Evolutionary conservation across 2,888 invertebrate species (phyloP).

Genomic region (Parnassius smintheus): DNA sequence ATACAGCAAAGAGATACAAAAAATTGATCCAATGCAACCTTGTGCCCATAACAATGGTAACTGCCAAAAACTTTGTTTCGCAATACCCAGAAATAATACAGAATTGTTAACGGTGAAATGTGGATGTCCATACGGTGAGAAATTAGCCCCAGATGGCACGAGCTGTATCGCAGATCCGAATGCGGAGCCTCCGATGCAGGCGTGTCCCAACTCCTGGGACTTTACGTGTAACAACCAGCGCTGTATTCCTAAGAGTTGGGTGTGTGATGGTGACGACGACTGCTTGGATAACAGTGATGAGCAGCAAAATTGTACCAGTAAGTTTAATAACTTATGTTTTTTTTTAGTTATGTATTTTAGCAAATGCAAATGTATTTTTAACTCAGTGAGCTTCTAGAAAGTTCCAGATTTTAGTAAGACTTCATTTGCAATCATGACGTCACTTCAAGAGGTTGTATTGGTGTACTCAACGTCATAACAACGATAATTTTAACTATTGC

Average conservation of each 20-base stretch:
- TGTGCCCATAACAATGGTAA: conserved; percentile 92
- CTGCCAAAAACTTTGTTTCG: conserved; percentile 97
- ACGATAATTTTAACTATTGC: too few relatives aligned
- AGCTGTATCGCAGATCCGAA: conserved; percentile 90
- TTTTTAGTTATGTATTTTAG: background rate
- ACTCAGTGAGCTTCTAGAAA: too few relatives aligned
- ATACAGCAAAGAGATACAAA: conserved; percentile 88
- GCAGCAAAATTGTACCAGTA: conserved; percentile 95
- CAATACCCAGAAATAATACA: conserved; percentile 85
- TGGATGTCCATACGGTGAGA: conserved; percentile 96
- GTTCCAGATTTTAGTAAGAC: too few relatives aligned
- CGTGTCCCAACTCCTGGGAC: conserved; percentile 95
- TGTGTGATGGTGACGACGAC: conserved; percentile 97
- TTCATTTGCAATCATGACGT: too few relatives aligned
- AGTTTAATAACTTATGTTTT: conserved; percentile 51
- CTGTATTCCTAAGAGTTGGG: conserved; percentile 96
- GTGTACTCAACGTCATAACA: too few relatives aligned
- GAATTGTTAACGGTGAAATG: conserved; percentile 84
- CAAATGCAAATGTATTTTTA: too few relatives aligned
- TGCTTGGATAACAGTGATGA: conserved; percentile 98
- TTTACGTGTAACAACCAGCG: conserved; percentile 96
- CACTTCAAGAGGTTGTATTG: too few relatives aligned
- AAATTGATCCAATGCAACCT: conserved; percentile 87
- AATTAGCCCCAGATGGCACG: conserved; percentile 85
- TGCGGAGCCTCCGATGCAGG: conserved; percentile 92